Percentiles rank a stretch among this genome's conserved stretches.
Evolutionary conservation across 2,113 vertebrate species (phyloP).

Genomic region (Martes martes): DNA sequence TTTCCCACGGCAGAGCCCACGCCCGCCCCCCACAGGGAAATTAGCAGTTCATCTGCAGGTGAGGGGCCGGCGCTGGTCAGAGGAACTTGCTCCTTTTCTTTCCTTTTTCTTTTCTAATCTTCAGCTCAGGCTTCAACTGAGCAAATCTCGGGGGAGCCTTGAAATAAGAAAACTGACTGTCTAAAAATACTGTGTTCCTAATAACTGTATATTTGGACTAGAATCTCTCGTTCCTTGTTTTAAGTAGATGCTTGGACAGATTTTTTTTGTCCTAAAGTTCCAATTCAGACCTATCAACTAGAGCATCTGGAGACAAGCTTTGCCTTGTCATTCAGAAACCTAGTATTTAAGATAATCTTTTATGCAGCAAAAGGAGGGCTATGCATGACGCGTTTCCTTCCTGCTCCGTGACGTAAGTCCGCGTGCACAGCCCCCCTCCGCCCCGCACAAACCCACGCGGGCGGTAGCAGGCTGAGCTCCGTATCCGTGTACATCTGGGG

Average conservation of each 20-base stretch:
- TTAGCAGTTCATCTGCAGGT: too few species aligned
- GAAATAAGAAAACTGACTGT: background rate
- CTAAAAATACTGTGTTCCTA: background rate
- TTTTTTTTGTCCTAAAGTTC: background rate
- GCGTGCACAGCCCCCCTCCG: accelerated
- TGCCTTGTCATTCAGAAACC: background rate
- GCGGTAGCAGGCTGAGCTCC: accelerated
- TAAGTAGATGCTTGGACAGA: background rate
- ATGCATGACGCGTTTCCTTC: accelerated
- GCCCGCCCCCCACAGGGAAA: too few species aligned
- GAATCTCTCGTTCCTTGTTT: background rate
- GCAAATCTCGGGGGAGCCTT: background rate
- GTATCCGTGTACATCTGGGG: accelerated
- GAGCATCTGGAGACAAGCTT: background rate
- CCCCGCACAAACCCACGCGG: accelerated
- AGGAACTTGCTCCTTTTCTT: background rate
- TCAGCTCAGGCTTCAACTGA: background rate
- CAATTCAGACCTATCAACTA: background rate
- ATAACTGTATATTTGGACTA: background rate
- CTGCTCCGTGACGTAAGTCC: accelerated
- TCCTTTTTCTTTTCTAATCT: background rate
- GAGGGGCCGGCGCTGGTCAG: background rate
- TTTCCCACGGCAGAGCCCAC: too few species aligned
- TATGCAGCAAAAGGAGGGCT: background rate
- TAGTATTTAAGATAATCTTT: background rate